Conservation (phyloP, 1,140 invertebrate species). For the Ceratitis capitata region DNA sequence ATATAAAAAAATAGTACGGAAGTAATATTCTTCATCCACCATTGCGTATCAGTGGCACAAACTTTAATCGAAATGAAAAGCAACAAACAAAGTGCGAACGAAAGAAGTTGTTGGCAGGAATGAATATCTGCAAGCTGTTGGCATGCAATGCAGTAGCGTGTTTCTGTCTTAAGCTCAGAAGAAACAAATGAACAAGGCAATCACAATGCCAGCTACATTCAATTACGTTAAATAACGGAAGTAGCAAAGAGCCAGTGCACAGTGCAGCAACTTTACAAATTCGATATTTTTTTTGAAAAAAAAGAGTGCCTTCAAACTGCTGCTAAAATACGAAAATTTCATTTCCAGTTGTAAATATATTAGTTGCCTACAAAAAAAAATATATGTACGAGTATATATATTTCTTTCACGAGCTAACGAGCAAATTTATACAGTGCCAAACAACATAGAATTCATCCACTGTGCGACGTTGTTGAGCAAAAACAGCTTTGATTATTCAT, state of each 20-base stretch:
- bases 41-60: too few relatives aligned
- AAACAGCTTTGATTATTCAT: not conserved
- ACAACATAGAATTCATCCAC: not conserved
- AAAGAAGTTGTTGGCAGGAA: not conserved
- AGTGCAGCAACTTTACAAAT: not conserved
- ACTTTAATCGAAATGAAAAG: too few relatives aligned
- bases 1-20: too few relatives aligned
- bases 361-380: too few relatives aligned
- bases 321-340: too few relatives aligned
- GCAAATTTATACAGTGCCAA: not conserved
- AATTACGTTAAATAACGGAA: not conserved
- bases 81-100: not conserved
- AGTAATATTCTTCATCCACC: too few relatives aligned
- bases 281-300: not conserved
- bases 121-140: not conserved
- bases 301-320: too few relatives aligned
- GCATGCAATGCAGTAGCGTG: not conserved
- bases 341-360: too few relatives aligned
- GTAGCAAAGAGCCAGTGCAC: not conserved
- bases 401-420: not conserved
- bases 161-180: not conserved
- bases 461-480: not conserved
- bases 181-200: not conserved
- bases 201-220: not conserved
- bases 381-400: not conserved